Conservation (phyloP, 2,797 vertebrate species). For the Malurus splendens region DNA sequence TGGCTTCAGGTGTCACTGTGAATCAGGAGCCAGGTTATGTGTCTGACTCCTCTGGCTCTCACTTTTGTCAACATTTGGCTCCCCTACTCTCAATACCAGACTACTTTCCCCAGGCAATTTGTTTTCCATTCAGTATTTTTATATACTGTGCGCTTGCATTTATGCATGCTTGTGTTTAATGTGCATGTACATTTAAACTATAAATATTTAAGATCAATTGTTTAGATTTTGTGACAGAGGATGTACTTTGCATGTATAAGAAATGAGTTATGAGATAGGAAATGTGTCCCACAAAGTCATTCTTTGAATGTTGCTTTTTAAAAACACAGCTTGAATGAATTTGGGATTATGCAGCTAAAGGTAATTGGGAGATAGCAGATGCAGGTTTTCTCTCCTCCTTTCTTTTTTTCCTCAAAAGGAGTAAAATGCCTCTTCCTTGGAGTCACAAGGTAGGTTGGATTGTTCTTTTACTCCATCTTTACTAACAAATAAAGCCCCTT, state of each 20-base stretch:
- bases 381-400: not conserved
- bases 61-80: not conserved
- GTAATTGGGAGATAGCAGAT: not conserved
- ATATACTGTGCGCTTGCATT: not conserved
- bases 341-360: not conserved
- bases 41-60: not conserved
- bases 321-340: not conserved
- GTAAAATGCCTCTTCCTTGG: not conserved
- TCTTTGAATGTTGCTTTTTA: not conserved
- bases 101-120: not conserved
- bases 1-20: not conserved
- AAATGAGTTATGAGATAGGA: not conserved
- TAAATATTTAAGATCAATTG: not conserved
- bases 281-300: not conserved
- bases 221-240: not conserved
- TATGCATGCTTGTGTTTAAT: not conserved
- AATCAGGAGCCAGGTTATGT: not conserved
- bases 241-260: not conserved
- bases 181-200: not conserved
- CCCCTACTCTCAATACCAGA: not conserved
- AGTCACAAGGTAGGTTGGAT: not conserved
- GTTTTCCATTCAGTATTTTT: not conserved
- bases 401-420: slow-evolving; percentile 12
- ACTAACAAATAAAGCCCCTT: not conserved
- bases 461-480: slow-evolving; percentile 1